Conservation (phyloP, 2,888 invertebrate genomes). For the Tetragonula carbonaria region DNA sequence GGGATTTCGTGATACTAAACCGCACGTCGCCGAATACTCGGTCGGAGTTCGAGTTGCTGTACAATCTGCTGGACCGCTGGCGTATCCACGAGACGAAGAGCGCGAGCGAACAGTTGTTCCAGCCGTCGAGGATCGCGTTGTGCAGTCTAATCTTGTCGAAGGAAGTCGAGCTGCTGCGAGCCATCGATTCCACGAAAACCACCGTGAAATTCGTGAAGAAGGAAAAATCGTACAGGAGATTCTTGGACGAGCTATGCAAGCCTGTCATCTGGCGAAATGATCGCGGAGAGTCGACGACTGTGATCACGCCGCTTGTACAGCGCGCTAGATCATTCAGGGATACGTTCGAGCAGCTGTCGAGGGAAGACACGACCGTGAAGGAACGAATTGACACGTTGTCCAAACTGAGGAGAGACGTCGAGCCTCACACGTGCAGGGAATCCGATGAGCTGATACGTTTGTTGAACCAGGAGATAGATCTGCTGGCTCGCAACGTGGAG, state of each 20-base stretch:
- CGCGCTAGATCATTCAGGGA: conserved; percentile 90
- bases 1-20: conserved; percentile 65
- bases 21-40: conserved; percentile 81
- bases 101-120: conserved; percentile 27
- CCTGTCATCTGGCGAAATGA: conserved; percentile 91
- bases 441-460: conserved; percentile 87
- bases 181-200: conserved; percentile 89
- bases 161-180: conserved; percentile 89
- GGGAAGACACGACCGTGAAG: conserved; percentile 86
- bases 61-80: conserved; percentile 89
- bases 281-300: conserved; percentile 89
- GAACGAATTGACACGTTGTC: conserved; percentile 89
- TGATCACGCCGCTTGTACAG: conserved; percentile 93
- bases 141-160: conserved; percentile 90
- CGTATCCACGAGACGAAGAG: conserved; percentile 85
- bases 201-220: conserved; percentile 87
- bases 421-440: conserved; percentile 86
- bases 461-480: conserved; percentile 89
- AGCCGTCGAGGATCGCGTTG: conserved; percentile 86
- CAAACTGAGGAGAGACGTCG: conserved; percentile 88
- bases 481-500: conserved; percentile 88
- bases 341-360: conserved; percentile 88
- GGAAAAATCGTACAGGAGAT: conserved; percentile 86
- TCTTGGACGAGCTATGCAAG: conserved; percentile 88
- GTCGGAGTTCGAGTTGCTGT: conserved; percentile 91